These are phyloP conservation scores for Callocephalon fimbriatum DNA, from an alignment of 2,113 vertebrate genomes.

Conservation along the genomic window DNA sequence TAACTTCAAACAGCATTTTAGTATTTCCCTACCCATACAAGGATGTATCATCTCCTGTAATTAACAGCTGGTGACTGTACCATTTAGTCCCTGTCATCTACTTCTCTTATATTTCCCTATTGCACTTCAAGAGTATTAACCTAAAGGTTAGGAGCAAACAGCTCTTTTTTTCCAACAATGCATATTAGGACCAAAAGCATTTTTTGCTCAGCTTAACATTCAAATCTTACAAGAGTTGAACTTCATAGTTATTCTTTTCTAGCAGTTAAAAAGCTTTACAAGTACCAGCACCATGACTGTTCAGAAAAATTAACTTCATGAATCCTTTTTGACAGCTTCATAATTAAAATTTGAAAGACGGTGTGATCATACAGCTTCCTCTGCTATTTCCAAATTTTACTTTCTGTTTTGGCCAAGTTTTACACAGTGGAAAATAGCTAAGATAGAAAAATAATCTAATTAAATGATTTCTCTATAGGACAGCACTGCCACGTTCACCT, in stretches of 20 bases:
- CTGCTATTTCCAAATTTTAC: background rate
- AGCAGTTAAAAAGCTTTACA: background rate
- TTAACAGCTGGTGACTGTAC: background rate
- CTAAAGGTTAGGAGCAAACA: too few relatives aligned
- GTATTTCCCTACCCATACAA: background rate
- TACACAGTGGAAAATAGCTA: background rate
- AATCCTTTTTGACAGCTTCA: background rate
- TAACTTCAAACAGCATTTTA: background rate
- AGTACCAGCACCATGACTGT: background rate
- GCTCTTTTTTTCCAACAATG: too few relatives aligned
- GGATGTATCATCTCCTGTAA: background rate
- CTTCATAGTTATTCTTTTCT: background rate
- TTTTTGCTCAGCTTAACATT: too few relatives aligned
- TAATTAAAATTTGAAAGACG: background rate
- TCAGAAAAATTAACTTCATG: background rate
- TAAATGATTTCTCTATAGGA: background rate
- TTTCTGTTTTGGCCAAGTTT: background rate
- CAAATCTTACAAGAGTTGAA: too few relatives aligned
- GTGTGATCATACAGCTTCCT: background rate
- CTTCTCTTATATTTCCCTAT: background rate
- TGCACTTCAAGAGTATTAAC: too few relatives aligned
- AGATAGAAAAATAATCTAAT: background rate
- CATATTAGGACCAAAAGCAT: too few relatives aligned
- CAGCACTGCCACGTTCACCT: background rate
- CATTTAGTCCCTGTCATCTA: background rate